A percentile compares a stretch with the other conserved stretches of the same genome.
Conservation (phyloP, 2,113 vertebrate species). For the Terrapene triunguis region DNA sequence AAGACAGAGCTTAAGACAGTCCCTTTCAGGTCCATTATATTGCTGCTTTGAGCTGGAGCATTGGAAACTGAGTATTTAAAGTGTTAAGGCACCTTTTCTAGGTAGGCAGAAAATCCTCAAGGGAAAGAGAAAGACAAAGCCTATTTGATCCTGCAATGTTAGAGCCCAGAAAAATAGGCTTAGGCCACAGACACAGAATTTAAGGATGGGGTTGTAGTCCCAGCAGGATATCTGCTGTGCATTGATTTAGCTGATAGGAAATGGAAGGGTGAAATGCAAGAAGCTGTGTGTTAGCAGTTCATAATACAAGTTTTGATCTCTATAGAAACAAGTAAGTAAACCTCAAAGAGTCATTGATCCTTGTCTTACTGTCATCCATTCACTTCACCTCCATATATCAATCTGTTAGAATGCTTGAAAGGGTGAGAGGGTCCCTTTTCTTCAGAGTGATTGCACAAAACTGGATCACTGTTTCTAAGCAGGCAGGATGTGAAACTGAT, state of each 20-base stretch:
- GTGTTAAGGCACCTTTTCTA: background rate
- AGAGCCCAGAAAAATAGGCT: background rate
- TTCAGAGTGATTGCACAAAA: conserved; percentile 41
- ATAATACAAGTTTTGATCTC: conserved; percentile 46
- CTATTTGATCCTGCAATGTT: background rate
- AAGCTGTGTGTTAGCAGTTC: conserved; percentile 10
- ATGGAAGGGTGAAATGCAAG: conserved; percentile 18
- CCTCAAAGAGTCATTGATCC: conserved; percentile 59
- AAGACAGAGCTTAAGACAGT: background rate
- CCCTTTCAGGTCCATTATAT: background rate
- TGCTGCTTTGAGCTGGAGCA: background rate
- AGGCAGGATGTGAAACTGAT: background rate
- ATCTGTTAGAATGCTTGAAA: conserved; percentile 16
- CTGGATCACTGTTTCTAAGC: background rate
- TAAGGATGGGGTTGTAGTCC: background rate
- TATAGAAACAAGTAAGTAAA: conserved; percentile 65
- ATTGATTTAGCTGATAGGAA: conserved; percentile 6
- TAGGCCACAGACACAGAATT: background rate
- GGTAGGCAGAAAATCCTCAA: background rate
- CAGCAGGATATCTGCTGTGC: background rate
- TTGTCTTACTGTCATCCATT: conserved; percentile 32
- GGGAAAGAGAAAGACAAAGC: background rate
- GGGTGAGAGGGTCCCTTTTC: background rate
- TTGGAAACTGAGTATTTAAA: background rate
- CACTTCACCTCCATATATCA: conserved; percentile 22